These are phyloP conservation scores for Lasioglossum albipes DNA, from an alignment of 1,140 invertebrate species.

Conservation along the genomic window DNA sequence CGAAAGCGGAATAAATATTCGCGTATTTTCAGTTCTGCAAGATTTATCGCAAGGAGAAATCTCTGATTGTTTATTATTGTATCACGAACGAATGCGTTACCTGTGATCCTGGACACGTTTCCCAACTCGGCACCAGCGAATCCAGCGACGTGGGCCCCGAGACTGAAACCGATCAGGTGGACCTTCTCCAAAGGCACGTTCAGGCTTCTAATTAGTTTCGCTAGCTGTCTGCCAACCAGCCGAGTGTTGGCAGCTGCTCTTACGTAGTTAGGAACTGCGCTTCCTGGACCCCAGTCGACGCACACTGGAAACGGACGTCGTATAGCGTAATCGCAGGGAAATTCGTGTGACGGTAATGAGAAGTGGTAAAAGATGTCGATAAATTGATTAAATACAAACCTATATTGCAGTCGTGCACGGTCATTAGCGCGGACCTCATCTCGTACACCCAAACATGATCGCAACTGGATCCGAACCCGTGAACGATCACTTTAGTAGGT, in stretches of 20 bases:
- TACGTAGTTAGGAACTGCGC: slow-evolving; percentile 94
- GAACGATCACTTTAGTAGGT: slow-evolving; percentile 94
- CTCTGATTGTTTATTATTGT: too few species aligned
- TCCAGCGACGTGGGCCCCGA: slow-evolving; percentile 95
- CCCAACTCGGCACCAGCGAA: slow-evolving; percentile 93
- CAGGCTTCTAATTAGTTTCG: slow-evolving; percentile 83
- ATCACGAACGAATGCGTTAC: slow-evolving; percentile 72
- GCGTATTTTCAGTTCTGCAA: too few species aligned
- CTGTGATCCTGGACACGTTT: slow-evolving; percentile 92
- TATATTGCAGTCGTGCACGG: slow-evolving; percentile 82
- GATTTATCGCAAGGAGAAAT: too few species aligned
- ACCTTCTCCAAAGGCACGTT: slow-evolving; percentile 84
- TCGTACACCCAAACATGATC: slow-evolving; percentile 95
- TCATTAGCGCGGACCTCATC: slow-evolving; percentile 93
- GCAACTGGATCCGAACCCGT: slow-evolving; percentile 96
- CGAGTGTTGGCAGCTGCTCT: slow-evolving; percentile 95
- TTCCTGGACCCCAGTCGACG: slow-evolving; percentile 96
- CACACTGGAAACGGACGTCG: slow-evolving; percentile 85
- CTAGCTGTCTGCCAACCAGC: slow-evolving; percentile 93
- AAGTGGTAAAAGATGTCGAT: too few species aligned
- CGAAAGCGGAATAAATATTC: too few species aligned
- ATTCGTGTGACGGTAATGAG: too few species aligned
- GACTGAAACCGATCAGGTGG: slow-evolving; percentile 94
- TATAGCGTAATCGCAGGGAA: too few species aligned
- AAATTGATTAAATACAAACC: slow-evolving; percentile 53